Percentiles rank a stretch among this genome's conserved stretches.
Evolutionary conservation across 2,113 vertebrate genomes (phyloP).

Genomic region (Brachyistius frenatus): DNA sequence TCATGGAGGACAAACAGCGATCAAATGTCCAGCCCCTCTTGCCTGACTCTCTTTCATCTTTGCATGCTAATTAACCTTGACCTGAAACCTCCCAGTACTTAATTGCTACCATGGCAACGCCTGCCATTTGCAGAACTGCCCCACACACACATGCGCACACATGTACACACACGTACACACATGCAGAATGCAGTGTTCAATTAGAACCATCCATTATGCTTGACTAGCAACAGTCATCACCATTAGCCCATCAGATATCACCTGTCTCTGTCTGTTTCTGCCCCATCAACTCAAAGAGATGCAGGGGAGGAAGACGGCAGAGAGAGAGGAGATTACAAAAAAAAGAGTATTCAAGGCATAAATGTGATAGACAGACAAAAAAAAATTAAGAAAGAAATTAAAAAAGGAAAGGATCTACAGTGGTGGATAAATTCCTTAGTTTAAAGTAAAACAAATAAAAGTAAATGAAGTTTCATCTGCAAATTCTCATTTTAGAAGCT

Average conservation of each 20-base stretch:
- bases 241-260: conserved; percentile 66
- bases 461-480: too few relatives aligned
- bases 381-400: too few relatives aligned
- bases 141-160: background rate
- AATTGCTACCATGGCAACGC: conserved; percentile 77
- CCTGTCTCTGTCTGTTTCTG: conserved; percentile 68
- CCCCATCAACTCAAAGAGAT: conserved; percentile 36
- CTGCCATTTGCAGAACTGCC: conserved; percentile 52
- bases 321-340: too few relatives aligned
- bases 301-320: background rate
- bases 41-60: conserved; percentile 64
- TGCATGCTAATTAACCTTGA: conserved; percentile 77
- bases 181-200: conserved; percentile 47
- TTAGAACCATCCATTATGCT: conserved; percentile 77
- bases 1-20: conserved; percentile 56
- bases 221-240: conserved; percentile 70
- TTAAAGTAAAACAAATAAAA: too few relatives aligned
- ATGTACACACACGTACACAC: background rate
- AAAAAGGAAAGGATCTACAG: too few relatives aligned
- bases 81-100: conserved; percentile 69
- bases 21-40: conserved; percentile 54
- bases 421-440: background rate
- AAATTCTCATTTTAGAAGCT: too few relatives aligned
- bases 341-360: background rate
- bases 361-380: too few relatives aligned